Percentiles rank a stretch among this genome's conserved stretches.
Conservation (phyloP, 2,888 invertebrate genomes). For the Eudasyphora cyanicolor region DNA sequence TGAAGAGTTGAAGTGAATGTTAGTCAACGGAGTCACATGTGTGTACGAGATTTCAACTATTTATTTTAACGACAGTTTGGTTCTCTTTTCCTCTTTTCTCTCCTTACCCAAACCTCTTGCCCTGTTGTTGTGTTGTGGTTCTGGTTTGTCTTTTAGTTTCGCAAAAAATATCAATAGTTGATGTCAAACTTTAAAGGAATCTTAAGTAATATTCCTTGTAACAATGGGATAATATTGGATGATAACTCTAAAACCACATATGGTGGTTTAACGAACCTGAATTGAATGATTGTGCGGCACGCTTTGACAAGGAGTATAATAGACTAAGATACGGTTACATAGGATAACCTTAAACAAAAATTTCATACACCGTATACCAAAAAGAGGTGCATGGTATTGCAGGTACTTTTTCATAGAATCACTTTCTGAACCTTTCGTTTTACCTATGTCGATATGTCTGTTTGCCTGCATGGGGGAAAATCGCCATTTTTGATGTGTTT, state of each 20-base stretch:
- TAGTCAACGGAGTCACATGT: constrained; percentile 65
- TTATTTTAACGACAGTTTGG: constrained; percentile 63
- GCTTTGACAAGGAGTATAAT: too few relatives aligned
- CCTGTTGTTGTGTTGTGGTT: neutral
- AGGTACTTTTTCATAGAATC: too few relatives aligned
- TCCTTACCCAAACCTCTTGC: too few relatives aligned
- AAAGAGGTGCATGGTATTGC: too few relatives aligned
- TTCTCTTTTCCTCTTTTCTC: neutral
- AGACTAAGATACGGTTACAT: too few relatives aligned
- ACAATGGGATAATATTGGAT: constrained; percentile 18
- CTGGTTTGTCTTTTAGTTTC: neutral
- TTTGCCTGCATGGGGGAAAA: too few relatives aligned
- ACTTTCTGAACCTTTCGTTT: too few relatives aligned
- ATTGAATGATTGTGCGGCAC: constrained; percentile 4
- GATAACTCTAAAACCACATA: neutral
- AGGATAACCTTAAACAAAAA: too few relatives aligned
- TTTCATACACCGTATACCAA: too few relatives aligned
- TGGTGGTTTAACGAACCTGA: neutral
- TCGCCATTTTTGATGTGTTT: too few relatives aligned
- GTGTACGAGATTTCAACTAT: constrained; percentile 66
- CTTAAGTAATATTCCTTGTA: constrained; percentile 57
- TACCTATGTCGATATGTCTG: too few relatives aligned
- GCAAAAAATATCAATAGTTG: constrained; percentile 58
- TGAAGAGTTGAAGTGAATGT: constrained; percentile 63
- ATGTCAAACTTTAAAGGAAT: constrained; percentile 58